A percentile compares a stretch with the other conserved stretches of the same genome.
Evolutionary conservation across 2,888 invertebrate genomes (phyloP).

Genomic region (Noctua janthe): DNA sequence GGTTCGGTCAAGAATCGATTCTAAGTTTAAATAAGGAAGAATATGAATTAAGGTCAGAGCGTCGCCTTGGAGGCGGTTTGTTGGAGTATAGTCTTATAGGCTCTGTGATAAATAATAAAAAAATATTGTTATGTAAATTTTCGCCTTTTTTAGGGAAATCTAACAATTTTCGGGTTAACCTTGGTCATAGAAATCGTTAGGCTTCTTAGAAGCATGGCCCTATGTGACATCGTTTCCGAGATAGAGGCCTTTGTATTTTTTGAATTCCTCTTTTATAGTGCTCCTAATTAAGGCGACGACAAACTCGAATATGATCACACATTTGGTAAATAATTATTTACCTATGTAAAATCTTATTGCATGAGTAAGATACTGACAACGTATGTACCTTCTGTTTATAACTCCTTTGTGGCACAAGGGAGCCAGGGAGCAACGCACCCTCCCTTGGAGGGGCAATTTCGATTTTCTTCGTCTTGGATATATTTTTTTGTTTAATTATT

Average conservation of each 20-base stretch:
- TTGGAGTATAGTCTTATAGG: not conserved
- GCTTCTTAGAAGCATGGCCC: not conserved
- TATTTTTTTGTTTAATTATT: slow-evolving; percentile 68
- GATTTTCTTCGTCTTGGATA: slow-evolving; percentile 69
- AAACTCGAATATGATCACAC: not conserved
- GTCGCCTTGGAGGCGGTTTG: not conserved
- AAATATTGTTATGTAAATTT: not conserved
- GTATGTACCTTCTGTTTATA: slow-evolving; percentile 16
- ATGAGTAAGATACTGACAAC: not conserved
- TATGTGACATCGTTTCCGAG: not conserved
- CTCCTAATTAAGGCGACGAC: not conserved
- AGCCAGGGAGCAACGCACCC: slow-evolving; percentile 69
- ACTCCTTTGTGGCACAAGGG: slow-evolving; percentile 51
- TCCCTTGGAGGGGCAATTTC: slow-evolving; percentile 65
- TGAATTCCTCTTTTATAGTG: not conserved
- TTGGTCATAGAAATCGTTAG: not conserved
- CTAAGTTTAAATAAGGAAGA: not conserved
- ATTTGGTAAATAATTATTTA: not conserved
- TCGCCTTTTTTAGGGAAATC: not conserved
- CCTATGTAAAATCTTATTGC: not conserved
- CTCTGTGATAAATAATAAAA: not conserved
- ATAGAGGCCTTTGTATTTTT: not conserved
- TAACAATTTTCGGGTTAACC: not conserved
- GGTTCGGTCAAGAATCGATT: not conserved
- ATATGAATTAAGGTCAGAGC: not conserved